Conservation (phyloP, 2,113 vertebrate species). For the Poeciliopsis prolifica region DNA sequence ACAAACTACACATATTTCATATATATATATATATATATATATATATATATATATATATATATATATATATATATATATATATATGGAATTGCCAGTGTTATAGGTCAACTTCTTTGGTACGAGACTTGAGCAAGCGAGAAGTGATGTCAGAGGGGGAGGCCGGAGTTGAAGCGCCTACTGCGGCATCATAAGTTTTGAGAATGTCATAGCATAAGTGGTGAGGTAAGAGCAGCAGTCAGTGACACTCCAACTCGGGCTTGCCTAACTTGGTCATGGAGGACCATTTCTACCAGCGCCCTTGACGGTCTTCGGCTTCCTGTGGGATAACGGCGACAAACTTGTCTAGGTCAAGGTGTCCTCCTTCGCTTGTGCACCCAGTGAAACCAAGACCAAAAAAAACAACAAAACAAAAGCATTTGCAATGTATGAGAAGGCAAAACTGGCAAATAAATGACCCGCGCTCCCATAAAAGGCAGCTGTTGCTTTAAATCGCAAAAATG, state of each 20-base stretch:
- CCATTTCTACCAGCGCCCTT: conserved; percentile 16
- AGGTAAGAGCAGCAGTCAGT: conserved; percentile 35
- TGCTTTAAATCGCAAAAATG: conserved; percentile 56
- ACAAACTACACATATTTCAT: not conserved
- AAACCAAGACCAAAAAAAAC: not conserved
- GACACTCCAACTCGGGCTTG: conserved; percentile 43
- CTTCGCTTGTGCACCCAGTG: conserved; percentile 30
- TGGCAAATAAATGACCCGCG: conserved; percentile 55
- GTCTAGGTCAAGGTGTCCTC: conserved; percentile 19
- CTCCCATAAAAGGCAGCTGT: conserved; percentile 73
- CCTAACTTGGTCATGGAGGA: conserved; percentile 65
- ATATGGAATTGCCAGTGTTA: not conserved
- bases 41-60: no score
- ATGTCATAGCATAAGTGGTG: conserved; percentile 26
- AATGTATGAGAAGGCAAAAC: conserved; percentile 18
- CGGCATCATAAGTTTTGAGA: conserved; percentile 3
- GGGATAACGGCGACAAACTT: conserved; percentile 34
- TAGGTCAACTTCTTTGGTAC: not conserved
- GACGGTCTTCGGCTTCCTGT: not conserved
- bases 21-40: no score
- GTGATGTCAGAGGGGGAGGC: conserved; percentile 36
- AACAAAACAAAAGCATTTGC: not conserved
- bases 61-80: no score
- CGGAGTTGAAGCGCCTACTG: not conserved
- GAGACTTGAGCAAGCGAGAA: not conserved